These are phyloP conservation scores for Cyrtorhinus lividipennis DNA, from an alignment of 1,140 invertebrate species.

Conservation along the genomic window DNA sequence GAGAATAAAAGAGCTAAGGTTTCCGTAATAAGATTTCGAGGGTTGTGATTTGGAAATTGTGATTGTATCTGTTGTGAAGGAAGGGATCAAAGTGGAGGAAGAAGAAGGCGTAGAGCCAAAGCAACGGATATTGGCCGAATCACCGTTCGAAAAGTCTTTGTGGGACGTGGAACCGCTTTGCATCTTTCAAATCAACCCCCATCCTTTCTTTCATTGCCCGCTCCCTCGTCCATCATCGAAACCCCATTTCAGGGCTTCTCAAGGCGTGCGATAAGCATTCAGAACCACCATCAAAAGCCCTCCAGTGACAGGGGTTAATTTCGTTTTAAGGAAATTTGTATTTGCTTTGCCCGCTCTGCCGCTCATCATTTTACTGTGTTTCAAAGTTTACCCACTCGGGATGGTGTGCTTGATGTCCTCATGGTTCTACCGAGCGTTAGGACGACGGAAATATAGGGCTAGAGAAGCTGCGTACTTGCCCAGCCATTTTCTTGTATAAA, in stretches of 20 bases:
- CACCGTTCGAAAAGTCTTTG: slow-evolving; percentile 6
- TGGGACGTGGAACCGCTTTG: slow-evolving; percentile 9
- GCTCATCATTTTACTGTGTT: too few relatives aligned
- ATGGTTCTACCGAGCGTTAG: too few relatives aligned
- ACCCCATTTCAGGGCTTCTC: neutral
- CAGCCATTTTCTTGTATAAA: too few relatives aligned
- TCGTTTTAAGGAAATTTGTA: slow-evolving; percentile 10
- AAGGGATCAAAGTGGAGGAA: slow-evolving; percentile 12
- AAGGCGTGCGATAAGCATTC: neutral
- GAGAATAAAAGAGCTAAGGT: neutral
- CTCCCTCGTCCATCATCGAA: too few relatives aligned
- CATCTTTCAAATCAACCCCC: neutral
- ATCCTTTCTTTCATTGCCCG: neutral
- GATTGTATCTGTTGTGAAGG: slow-evolving; percentile 14
- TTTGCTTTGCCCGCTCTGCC: too few relatives aligned
- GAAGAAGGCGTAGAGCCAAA: slow-evolving; percentile 3
- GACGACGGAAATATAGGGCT: too few relatives aligned
- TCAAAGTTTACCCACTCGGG: too few relatives aligned
- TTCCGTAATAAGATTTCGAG: slow-evolving; percentile 10
- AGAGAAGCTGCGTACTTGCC: too few relatives aligned
- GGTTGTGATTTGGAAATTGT: slow-evolving; percentile 16
- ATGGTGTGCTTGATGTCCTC: too few relatives aligned
- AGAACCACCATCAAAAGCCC: neutral
- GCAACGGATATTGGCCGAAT: slow-evolving; percentile 1
- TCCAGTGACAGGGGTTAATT: neutral